Evolutionary conservation across 2,888 invertebrate species (phyloP), one percentile per base, ranked within the genome.

Genomic region (Stenotaenia linearis): DNA sequence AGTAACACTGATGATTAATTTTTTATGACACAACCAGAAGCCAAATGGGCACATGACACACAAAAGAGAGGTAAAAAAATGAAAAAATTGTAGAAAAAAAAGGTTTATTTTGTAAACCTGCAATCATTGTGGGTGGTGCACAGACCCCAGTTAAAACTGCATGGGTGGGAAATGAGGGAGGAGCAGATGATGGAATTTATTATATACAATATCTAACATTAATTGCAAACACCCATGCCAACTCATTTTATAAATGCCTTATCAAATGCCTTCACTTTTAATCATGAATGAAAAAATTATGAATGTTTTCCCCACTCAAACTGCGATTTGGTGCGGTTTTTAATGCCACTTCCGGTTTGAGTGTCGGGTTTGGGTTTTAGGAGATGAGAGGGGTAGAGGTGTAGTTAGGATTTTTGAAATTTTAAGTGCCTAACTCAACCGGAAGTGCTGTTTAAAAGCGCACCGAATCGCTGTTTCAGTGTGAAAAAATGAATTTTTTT

Each of bases 11-110:
- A 69, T 28, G 69, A 69, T 69, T 69, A 69, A 69, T 69, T 69
- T 28, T 69, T 69, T 69, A 69, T 69, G 69, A 69, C 69, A 28
- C 69, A 25, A 69, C 12, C 69, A 69, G 69, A 69, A 69, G 69
- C 69, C 69, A 69, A 69, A 69, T 69, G 69, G 23, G 69, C 28
- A n/a, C 28, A 28, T 28, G 69, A 69, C 69, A 69, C 69, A 69
- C 69, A 69, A 69, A 69, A 6, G 69, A 69, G 18, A 50, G 18
- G n/a, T 6, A 3, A 18, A 3, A 18, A n/a, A n/a, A n/a, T n/a
- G n/a, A 18, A 45, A n/a, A 45, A 45, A 45, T 12, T 2, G 15
- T 2, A 40, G 40, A 40, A 40, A 15, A 50, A 32, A 32, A 32
- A 6, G 32, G 32, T 32, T 32, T 32, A 32, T 32, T 32, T 50